Percentiles rank a stretch among this genome's conserved stretches.
Evolutionary conservation across 2,113 vertebrate genomes (phyloP).

Genomic region (Zosterops japonicus): DNA sequence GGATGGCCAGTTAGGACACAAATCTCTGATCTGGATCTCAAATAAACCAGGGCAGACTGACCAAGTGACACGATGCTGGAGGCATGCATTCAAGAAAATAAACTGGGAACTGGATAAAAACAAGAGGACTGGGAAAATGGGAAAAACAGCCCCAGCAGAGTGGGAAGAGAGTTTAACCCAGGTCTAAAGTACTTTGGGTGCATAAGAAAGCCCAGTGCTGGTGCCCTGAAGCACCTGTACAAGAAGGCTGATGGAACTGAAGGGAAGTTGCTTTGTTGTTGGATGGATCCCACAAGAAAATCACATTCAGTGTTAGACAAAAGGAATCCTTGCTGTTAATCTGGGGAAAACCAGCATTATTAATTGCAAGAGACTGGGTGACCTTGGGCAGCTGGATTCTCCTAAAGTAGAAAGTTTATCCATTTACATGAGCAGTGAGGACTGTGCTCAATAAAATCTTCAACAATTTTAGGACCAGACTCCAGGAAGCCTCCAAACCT

Average conservation of each 20-base stretch:
- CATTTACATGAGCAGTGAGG: background rate
- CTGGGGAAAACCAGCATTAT: background rate
- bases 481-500: background rate
- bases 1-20: background rate
- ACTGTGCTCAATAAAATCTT: background rate
- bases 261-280: background rate
- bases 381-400: background rate
- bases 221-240: background rate
- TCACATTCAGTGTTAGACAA: rapidly evolving
- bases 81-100: background rate
- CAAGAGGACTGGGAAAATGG: background rate
- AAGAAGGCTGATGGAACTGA: background rate
- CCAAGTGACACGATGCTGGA: background rate
- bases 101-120: background rate
- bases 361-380: background rate
- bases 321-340: background rate
- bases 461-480: background rate
- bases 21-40: background rate
- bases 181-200: rapidly evolving
- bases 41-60: background rate
- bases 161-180: background rate
- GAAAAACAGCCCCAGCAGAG: background rate
- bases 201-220: background rate
- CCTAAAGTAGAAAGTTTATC: background rate
- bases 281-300: background rate